These are phyloP conservation scores for Hydraecia micacea DNA, from an alignment of 2,888 invertebrate genomes.

Conservation along the genomic window DNA sequence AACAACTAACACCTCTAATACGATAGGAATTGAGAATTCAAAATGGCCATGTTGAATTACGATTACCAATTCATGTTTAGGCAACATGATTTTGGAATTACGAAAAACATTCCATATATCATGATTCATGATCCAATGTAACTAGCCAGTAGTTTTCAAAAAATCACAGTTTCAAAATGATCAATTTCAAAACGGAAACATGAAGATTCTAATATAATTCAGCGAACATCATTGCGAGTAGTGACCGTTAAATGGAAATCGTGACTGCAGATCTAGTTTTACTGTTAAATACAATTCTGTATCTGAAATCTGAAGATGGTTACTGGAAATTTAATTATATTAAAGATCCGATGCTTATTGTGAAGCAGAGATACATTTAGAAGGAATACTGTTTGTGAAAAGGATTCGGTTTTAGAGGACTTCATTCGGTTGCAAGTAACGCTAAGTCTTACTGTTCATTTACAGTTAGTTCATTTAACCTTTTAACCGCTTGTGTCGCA, in stretches of 20 bases:
- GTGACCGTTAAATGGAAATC: constrained; percentile 58
- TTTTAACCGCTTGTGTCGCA: too few relatives aligned
- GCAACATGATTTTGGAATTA: neutral
- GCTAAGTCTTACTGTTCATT: neutral
- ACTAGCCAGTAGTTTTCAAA: neutral
- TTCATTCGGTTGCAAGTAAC: neutral
- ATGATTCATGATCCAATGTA: neutral
- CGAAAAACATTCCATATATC: neutral
- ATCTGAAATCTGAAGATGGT: constrained; percentile 29
- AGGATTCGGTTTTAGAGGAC: neutral
- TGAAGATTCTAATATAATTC: constrained; percentile 42
- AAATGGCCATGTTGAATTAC: neutral
- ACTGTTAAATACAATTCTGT: constrained; percentile 40
- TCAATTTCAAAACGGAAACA: constrained; percentile 20
- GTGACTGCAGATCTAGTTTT: constrained; percentile 38
- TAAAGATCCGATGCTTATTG: neutral
- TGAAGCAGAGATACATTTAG: neutral
- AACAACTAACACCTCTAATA: neutral
- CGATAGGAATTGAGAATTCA: neutral
- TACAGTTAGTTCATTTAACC: neutral
- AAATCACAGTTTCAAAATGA: constrained; percentile 8
- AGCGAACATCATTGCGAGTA: constrained; percentile 49
- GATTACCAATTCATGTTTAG: neutral
- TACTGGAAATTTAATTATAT: constrained; percentile 17
- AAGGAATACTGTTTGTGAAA: constrained; percentile 1